These are phyloP conservation scores for Diabrotica undecimpunctata DNA, from an alignment of 1,140 invertebrate species.

Conservation along the genomic window DNA sequence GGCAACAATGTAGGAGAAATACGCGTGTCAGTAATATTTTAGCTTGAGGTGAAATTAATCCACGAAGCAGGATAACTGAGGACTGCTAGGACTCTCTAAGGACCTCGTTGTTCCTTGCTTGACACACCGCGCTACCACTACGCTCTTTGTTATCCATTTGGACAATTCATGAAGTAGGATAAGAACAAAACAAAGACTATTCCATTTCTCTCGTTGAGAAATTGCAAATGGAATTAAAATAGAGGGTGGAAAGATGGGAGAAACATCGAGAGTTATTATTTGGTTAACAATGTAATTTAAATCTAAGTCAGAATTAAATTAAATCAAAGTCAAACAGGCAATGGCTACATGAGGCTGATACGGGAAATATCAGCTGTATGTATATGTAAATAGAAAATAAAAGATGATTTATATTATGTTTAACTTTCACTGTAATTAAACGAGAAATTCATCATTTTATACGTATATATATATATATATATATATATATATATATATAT, in stretches of 20 bases:
- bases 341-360: too few species aligned
- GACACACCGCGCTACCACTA: constrained; percentile 3
- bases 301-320: background rate
- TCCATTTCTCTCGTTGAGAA: background rate
- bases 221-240: constrained; percentile 3
- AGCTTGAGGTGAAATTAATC: constrained; percentile 11
- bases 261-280: background rate
- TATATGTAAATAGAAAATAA: too few species aligned
- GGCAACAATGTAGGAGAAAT: background rate
- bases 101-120: constrained; percentile 7
- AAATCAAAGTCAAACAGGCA: too few species aligned
- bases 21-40: constrained; percentile 9
- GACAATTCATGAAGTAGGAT: constrained; percentile 4
- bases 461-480: too few species aligned
- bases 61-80: constrained; percentile 7
- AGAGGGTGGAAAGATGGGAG: background rate
- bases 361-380: too few species aligned
- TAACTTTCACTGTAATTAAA: too few species aligned
- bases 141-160: constrained; percentile 4
- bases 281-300: background rate
- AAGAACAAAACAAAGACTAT: background rate
- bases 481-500: too few species aligned
- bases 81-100: constrained; percentile 12
- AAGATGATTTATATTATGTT: too few species aligned
- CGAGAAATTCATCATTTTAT: too few species aligned